Conservation (phyloP, 2,113 vertebrate genomes). For the Sprattus sprattus region DNA sequence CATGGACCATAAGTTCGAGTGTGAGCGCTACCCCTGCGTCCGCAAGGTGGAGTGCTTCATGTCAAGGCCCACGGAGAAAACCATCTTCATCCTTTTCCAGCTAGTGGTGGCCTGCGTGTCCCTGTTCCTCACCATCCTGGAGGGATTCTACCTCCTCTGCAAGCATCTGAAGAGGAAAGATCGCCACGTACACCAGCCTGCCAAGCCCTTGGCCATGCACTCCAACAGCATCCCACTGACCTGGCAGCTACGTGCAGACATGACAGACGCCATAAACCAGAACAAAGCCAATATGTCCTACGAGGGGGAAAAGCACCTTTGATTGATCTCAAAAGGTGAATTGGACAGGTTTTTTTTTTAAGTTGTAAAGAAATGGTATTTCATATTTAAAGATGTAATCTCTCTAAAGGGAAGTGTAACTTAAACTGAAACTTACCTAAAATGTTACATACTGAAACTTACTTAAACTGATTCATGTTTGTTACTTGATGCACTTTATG, state of each 20-base stretch:
- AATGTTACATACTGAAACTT: no score
- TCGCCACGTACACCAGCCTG: not conserved
- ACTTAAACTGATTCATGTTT: no score
- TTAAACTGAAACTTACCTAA: no score
- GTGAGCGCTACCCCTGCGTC: conserved; percentile 63
- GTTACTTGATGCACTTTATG: no score
- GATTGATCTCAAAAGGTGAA: not conserved
- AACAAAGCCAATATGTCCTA: conserved; percentile 27
- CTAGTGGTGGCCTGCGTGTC: conserved; percentile 82
- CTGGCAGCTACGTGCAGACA: not conserved
- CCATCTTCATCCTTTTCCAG: conserved; percentile 82
- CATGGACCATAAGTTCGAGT: conserved; percentile 74
- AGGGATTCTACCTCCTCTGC: conserved; percentile 84
- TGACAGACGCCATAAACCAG: conserved; percentile 21
- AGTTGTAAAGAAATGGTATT: no score
- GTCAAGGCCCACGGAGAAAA: conserved; percentile 81
- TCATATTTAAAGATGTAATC: no score
- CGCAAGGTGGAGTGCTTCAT: conserved; percentile 79
- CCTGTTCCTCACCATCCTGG: conserved; percentile 80
- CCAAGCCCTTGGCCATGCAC: not conserved
- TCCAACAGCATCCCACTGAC: not conserved
- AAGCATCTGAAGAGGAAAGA: conserved; percentile 59
- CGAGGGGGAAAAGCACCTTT: not conserved
- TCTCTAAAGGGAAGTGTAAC: no score
- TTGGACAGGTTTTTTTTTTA: not conserved